Percentiles rank a stretch among this genome's conserved stretches.
Conservation (phyloP, 2,797 vertebrate genomes). For the Anguilla marmorata region DNA sequence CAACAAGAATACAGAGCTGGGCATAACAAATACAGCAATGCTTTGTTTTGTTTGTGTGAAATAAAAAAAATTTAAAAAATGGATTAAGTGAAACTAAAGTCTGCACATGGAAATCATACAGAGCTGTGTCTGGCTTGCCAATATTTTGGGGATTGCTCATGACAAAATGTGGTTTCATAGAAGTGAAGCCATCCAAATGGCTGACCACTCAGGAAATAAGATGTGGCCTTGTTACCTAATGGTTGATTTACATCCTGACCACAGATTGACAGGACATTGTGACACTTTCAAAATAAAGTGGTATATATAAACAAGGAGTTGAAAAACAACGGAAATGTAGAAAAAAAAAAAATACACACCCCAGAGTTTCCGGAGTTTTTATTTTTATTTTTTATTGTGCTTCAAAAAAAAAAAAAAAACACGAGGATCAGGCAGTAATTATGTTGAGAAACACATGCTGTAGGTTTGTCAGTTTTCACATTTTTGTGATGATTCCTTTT, state of each 20-base stretch:
- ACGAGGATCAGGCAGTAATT: conserved; percentile 24
- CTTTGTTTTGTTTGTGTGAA: neutral
- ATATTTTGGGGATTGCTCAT: conserved; percentile 9
- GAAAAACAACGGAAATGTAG: neutral
- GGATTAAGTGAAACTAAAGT: neutral
- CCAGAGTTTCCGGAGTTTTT: neutral
- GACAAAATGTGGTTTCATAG: neutral
- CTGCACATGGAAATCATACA: neutral
- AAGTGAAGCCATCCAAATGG: neutral
- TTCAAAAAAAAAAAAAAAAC: neutral
- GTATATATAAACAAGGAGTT: neutral
- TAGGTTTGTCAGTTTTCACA: conserved; percentile 16
- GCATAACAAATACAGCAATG: neutral
- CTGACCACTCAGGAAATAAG: neutral
- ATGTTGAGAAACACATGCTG: neutral
- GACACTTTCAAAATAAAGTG: conserved; percentile 16
- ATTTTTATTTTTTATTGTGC: conserved; percentile 24
- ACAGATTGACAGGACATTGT: neutral
- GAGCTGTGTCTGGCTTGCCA: neutral
- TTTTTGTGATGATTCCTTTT: conserved; percentile 9
- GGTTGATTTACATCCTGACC: neutral
- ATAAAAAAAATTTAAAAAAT: neutral
- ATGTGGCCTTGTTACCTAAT: neutral
- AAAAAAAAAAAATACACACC: neutral
- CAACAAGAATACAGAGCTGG: neutral